Evolutionary conservation across 2,797 vertebrate genomes (phyloP).

Genomic region (Spinus pinus): DNA sequence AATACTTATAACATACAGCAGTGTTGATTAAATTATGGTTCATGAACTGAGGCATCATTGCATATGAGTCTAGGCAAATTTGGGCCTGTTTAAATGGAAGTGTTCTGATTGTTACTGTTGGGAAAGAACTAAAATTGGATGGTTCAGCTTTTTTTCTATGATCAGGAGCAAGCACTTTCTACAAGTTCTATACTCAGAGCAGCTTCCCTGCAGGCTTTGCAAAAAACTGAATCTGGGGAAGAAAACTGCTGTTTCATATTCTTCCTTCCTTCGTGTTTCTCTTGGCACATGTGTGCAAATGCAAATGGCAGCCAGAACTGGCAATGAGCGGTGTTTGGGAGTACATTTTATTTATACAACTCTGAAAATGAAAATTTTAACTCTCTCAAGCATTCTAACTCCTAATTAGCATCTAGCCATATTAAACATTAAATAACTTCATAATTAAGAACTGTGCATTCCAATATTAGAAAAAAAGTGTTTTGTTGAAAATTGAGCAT

Average conservation of each 20-base stretch:
- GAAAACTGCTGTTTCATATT: not conserved
- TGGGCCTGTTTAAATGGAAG: not conserved
- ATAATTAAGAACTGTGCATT: not conserved
- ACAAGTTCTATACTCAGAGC: not conserved
- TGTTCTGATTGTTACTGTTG: accelerated
- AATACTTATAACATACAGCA: not conserved
- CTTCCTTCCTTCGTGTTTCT: not conserved
- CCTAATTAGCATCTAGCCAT: not conserved
- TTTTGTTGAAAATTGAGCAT: not conserved
- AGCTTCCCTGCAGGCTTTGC: not conserved
- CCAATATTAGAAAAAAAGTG: not conserved
- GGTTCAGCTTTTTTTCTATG: not conserved
- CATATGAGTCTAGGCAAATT: not conserved
- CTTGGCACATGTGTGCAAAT: not conserved
- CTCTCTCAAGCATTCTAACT: not conserved
- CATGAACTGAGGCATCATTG: not conserved
- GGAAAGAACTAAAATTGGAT: not conserved
- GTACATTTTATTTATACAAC: not conserved
- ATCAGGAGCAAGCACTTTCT: not conserved
- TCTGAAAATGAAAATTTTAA: not conserved
- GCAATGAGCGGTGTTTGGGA: not conserved
- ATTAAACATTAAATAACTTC: not conserved
- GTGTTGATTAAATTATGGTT: not conserved
- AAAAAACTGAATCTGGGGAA: not conserved
- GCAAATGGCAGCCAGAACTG: not conserved